These are phyloP conservation scores for Eupithecia abbreviata DNA, from an alignment of 2,888 invertebrate species.

Conservation along the genomic window DNA sequence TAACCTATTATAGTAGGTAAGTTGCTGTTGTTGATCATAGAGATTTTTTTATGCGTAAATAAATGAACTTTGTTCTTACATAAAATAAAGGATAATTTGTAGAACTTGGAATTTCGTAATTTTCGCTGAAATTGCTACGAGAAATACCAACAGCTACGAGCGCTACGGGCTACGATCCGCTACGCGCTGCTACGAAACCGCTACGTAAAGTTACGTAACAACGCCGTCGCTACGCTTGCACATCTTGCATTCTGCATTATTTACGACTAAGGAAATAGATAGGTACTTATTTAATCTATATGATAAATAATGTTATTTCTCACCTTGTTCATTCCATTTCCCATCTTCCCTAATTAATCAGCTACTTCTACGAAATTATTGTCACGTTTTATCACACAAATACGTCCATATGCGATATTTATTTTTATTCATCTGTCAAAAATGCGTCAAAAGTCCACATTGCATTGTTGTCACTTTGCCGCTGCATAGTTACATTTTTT, in stretches of 20 bases:
- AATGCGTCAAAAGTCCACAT: slow-evolving; percentile 71
- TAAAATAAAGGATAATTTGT: not conserved
- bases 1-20: too few relatives aligned
- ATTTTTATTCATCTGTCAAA: not conserved
- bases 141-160: slow-evolving; percentile 1
- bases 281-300: not conserved
- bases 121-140: not conserved
- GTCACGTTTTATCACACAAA: slow-evolving; percentile 61
- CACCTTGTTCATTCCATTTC: slow-evolving; percentile 97
- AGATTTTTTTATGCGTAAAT: too few relatives aligned
- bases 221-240: slow-evolving; percentile 42
- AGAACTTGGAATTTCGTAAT: not conserved
- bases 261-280: not conserved
- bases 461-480: slow-evolving; percentile 63
- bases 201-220: slow-evolving; percentile 59
- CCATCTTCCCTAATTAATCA: slow-evolving; percentile 80
- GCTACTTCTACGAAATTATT: slow-evolving; percentile 63
- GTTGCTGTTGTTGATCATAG: too few relatives aligned
- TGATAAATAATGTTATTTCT: slow-evolving; percentile 50
- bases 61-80: too few relatives aligned
- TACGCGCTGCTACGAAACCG: slow-evolving; percentile 51
- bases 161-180: slow-evolving; percentile 51
- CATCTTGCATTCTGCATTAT: slow-evolving; percentile 33
- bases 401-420: slow-evolving; percentile 50
- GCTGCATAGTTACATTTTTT: slow-evolving; percentile 72